Evolutionary conservation across 2,113 vertebrate genomes (phyloP).

Genomic region (Polypterus bichir): DNA sequence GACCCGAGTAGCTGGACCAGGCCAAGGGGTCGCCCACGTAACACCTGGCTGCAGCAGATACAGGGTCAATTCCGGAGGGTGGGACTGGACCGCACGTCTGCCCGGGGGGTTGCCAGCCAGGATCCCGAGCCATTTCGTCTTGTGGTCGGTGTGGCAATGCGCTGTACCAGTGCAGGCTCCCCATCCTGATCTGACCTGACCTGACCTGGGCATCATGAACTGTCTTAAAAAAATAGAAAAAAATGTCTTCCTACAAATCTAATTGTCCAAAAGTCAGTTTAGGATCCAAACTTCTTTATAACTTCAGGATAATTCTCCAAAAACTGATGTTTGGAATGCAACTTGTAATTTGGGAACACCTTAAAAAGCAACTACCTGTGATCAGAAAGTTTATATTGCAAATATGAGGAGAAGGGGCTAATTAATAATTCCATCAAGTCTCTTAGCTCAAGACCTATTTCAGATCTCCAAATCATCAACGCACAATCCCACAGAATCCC

Average conservation of each 20-base stretch:
- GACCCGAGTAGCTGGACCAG: too few relatives aligned
- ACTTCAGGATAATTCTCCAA: conserved; percentile 21
- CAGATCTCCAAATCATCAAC: too few relatives aligned
- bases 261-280: conserved; percentile 2
- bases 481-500: too few relatives aligned
- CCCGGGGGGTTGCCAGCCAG: too few relatives aligned
- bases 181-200: too few relatives aligned
- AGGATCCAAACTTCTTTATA: conserved; percentile 17
- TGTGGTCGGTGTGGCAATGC: too few relatives aligned
- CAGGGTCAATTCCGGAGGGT: too few relatives aligned
- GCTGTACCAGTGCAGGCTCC: too few relatives aligned
- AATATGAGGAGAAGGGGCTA: conserved; percentile 14
- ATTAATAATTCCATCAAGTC: conserved; percentile 19
- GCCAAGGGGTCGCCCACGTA: too few relatives aligned
- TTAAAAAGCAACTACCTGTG: conserved; percentile 19
- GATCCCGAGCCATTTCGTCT: too few relatives aligned
- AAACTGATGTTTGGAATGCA: conserved; percentile 17
- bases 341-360: conserved; percentile 15
- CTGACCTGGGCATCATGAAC: neutral
- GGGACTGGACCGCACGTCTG: too few relatives aligned
- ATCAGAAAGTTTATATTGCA: conserved; percentile 22
- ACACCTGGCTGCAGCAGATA: too few relatives aligned
- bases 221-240: conserved; percentile 14
- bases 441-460: conserved; percentile 19
- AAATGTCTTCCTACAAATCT: neutral